phyloP scores from a whole-genome alignment of 1,140 invertebrate genomes.

The Chrysomallon squamiferum region DNA sequence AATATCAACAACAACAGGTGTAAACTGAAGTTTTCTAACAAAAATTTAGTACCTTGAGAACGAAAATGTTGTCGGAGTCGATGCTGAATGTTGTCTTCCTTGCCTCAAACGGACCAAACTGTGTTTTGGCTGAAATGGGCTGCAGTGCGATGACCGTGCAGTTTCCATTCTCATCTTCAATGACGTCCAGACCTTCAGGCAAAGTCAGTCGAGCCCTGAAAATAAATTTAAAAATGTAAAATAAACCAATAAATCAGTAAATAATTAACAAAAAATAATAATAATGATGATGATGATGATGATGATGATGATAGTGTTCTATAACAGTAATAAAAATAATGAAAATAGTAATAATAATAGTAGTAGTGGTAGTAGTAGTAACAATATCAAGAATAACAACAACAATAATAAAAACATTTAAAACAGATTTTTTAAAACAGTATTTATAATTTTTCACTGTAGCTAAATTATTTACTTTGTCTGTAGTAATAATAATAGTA shows the following conservation, averaged over 20 bases:
- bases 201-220: constrained; percentile 62
- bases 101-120: constrained; percentile 65
- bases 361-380: neutral
- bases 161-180: constrained; percentile 49
- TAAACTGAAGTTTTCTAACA: too few relatives aligned
- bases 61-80: constrained; percentile 57
- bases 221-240: neutral
- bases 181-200: constrained; percentile 57
- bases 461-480: too few relatives aligned
- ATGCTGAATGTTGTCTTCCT: constrained; percentile 55
- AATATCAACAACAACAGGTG: too few relatives aligned
- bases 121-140: constrained; percentile 56
- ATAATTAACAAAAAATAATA: neutral
- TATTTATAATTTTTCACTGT: too few relatives aligned
- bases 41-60: constrained; percentile 62
- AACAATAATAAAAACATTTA: neutral
- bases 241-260: neutral
- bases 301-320: neutral
- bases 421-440: too few relatives aligned
- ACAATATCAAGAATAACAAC: neutral
- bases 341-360: neutral
- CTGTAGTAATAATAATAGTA: too few relatives aligned
- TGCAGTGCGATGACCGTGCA: constrained; percentile 52
- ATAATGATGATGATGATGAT: neutral
- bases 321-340: neutral